phyloP scores from a whole-genome alignment of 2,797 vertebrate genomes.

The Halcyon badia region DNA sequence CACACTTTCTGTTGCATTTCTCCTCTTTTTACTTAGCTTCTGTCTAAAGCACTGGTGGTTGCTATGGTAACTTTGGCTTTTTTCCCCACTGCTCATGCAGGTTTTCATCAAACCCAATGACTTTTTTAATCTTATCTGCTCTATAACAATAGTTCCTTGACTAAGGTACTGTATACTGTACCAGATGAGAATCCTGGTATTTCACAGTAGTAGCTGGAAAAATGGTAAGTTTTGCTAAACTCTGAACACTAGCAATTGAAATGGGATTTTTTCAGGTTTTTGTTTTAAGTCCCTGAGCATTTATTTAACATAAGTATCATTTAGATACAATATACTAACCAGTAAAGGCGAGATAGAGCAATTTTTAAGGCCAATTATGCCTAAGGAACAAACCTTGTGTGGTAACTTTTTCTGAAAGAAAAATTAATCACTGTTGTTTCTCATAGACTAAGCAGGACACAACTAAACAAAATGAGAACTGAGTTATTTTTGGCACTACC shows the following conservation, averaged over 20 bases:
- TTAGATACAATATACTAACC: neutral
- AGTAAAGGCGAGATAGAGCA: neutral
- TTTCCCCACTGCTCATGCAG: slow-evolving; percentile 52
- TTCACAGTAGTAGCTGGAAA: slow-evolving; percentile 30
- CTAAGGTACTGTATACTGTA: slow-evolving; percentile 27
- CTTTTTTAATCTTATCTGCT: slow-evolving; percentile 73
- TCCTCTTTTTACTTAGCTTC: slow-evolving; percentile 49
- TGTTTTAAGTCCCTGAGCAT: neutral
- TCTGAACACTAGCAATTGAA: slow-evolving; percentile 23
- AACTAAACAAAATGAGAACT: neutral
- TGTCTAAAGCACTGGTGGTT: slow-evolving; percentile 63
- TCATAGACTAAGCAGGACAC: neutral
- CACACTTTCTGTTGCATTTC: slow-evolving; percentile 50
- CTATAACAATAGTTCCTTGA: slow-evolving; percentile 63
- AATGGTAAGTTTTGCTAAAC: neutral
- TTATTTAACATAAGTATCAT: neutral
- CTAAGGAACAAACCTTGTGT: neutral
- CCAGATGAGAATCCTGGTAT: slow-evolving; percentile 22
- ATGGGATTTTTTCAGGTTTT: neutral
- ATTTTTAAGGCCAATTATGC: neutral
- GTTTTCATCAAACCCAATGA: slow-evolving; percentile 74
- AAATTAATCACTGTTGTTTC: neutral
- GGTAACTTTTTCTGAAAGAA: neutral
- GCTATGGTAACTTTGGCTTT: slow-evolving; percentile 73
- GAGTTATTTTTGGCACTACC: neutral